Base-by-base conservation (phyloP, 2,888 invertebrate species). In the Cartodere bifasciata region DNA sequence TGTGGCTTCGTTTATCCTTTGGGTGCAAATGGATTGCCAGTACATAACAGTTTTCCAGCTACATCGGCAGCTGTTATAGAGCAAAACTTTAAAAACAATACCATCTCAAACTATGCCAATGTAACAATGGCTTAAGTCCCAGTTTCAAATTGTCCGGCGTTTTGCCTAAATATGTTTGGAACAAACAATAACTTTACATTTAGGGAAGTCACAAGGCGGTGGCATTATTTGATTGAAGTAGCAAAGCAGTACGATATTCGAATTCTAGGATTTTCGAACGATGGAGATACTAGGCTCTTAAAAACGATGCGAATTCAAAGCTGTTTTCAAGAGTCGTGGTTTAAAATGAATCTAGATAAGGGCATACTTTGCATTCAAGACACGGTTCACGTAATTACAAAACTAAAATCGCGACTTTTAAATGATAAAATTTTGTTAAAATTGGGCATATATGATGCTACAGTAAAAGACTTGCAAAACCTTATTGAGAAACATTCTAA, bases 301-400 rank as follows among this genome's bases (percentile, higher is more conserved):
- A 37, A 34, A 31, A 22, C 37, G 22, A 37, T 34, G 37, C 23
- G 27, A 23, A 30, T 30, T 15, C 10, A 30, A 30, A 29, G 23
- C 10, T 3, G 7, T 21, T 17, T 12, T 17, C 29, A 25, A 13
- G 30, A 31, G 31, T 12, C 28, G 24, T 43, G 32, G 38, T 43
- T 41, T 30, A 26, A 36, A 15, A 30, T 34, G 16, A 20, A 31
- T 6, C 27, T 37, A 4, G 21, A 39, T 23, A 29, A 24, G 11
- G 29, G 37, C 13, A 16, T 29, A 20, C 29, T 40, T 22, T 31
- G 22, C 14, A 30, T 40, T 16, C 40, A 46, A 41, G 46, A 48
- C 35, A 42, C 39, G 6, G 38, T 48, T 20, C 47, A 47, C 34
- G 39, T 46, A 13, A 15, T 5, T 7, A 32, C 32, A 7, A 32